These are phyloP conservation scores for Leptinotarsa defecta DNA, from an alignment of 1,140 invertebrate species.

Conservation along the genomic window DNA sequence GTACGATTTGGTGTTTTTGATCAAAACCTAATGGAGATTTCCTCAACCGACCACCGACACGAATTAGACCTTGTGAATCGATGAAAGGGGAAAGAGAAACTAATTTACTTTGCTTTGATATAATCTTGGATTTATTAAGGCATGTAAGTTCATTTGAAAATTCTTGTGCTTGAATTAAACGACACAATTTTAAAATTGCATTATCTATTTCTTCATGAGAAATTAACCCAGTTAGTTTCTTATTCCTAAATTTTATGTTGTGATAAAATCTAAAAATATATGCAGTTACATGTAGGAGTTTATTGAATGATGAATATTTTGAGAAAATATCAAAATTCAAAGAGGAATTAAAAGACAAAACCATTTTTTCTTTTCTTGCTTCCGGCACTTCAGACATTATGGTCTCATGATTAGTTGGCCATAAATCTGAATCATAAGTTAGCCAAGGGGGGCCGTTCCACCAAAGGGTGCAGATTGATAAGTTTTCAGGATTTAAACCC, in stretches of 20 bases:
- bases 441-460: slow-evolving; percentile 6
- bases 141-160: too few species aligned
- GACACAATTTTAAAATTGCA: too few species aligned
- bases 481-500: neutral
- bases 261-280: too few species aligned
- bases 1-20: neutral
- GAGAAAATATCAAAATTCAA: neutral
- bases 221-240: too few species aligned
- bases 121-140: too few species aligned
- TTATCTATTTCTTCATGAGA: too few species aligned
- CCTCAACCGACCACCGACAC: neutral
- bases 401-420: neutral
- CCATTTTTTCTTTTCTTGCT: neutral
- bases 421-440: neutral
- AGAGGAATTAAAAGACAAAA: neutral
- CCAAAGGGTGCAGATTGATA: neutral
- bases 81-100: neutral
- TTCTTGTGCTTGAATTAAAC: too few species aligned
- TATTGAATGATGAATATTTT: neutral
- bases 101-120: too few species aligned
- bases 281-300: too few species aligned
- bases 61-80: neutral
- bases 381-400: neutral
- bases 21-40: neutral
- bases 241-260: too few species aligned